Percentiles rank a stretch among this genome's conserved stretches.
phyloP scores from a whole-genome alignment of 2,113 vertebrate species.

The Hippocampus mohnikei region DNA sequence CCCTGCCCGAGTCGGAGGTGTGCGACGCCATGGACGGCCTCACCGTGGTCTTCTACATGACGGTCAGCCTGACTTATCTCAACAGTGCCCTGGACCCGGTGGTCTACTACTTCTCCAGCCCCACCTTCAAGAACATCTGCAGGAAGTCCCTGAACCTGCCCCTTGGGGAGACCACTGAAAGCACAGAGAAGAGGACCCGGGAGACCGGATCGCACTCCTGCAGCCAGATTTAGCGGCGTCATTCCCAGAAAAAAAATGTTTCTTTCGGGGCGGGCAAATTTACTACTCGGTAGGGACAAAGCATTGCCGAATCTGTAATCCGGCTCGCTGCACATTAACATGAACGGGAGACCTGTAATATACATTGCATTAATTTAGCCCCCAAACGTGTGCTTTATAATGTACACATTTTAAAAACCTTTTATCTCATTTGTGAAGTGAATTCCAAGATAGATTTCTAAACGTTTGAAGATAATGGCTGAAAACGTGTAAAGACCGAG shows the following conservation, averaged over 20 bases:
- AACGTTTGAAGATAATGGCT: background rate
- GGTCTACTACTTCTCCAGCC: conserved; percentile 71
- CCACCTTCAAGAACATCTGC: conserved; percentile 54
- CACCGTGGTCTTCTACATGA: conserved; percentile 51
- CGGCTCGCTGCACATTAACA: background rate
- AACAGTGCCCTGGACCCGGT: conserved; percentile 67
- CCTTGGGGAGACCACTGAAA: background rate
- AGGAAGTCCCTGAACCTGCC: conserved; percentile 37
- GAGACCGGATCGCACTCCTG: conserved; percentile 46
- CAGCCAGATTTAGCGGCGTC: conserved; percentile 37
- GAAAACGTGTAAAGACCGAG: background rate
- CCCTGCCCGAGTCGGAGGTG: background rate
- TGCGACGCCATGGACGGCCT: conserved; percentile 34
- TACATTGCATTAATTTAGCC: too few species aligned
- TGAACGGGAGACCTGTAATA: background rate
- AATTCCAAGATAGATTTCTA: background rate
- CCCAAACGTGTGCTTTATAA: too few species aligned
- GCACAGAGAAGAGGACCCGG: conserved; percentile 36
- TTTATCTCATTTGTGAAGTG: background rate
- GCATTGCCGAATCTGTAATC: background rate
- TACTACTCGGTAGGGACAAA: too few species aligned
- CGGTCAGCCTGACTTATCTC: conserved; percentile 67
- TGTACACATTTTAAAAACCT: background rate
- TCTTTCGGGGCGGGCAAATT: background rate
- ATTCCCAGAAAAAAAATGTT: background rate